Evolutionary conservation across 1,140 invertebrate species (phyloP).

Genomic region (Subanguina moxae): DNA sequence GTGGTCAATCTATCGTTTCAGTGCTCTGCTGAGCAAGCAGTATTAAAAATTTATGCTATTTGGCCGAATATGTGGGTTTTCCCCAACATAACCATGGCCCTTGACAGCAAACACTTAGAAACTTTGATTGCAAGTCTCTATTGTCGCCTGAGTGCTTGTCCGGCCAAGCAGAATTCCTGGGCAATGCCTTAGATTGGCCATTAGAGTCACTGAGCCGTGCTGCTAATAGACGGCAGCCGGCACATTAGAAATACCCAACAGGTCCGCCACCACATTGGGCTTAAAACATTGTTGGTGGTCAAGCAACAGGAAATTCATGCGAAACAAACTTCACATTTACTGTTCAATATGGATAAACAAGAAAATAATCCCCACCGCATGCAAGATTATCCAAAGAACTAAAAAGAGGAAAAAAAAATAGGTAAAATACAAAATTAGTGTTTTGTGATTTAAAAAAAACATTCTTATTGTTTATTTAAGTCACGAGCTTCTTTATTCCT

Average conservation of each 20-base stretch:
- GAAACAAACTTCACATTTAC: background rate
- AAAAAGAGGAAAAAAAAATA: no score
- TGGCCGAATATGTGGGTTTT: background rate
- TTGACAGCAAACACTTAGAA: background rate
- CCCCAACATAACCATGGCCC: background rate
- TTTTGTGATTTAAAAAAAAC: no score
- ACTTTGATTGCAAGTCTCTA: background rate
- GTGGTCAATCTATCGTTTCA: no score
- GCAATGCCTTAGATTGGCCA: background rate
- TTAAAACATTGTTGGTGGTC: background rate
- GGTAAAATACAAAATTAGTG: no score
- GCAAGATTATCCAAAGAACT: no score
- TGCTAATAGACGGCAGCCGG: background rate
- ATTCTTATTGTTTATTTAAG: no score
- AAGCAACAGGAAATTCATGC: background rate
- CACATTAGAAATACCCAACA: background rate
- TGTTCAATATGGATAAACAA: no score
- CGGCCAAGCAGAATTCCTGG: background rate
- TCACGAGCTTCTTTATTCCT: no score
- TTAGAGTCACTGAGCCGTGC: background rate
- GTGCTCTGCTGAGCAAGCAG: no score
- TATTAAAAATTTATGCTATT: no score
- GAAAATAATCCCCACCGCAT: no score
- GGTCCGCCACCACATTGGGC: background rate
- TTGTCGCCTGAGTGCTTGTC: background rate